Conservation (phyloP, 2,113 vertebrate species). For the Apeltes quadracus region DNA sequence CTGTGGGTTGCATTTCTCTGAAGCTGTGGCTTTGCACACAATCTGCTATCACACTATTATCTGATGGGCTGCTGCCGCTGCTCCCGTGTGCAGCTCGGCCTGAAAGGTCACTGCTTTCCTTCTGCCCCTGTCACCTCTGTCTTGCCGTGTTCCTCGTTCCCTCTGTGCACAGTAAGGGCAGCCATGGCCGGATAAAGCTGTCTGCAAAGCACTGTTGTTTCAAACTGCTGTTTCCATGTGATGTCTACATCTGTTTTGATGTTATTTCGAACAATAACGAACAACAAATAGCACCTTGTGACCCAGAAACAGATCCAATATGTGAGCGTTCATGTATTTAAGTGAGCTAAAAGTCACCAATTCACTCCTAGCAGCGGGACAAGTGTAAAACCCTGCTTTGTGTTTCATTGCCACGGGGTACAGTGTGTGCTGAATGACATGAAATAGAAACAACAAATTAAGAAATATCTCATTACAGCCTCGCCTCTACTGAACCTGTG, state of each 20-base stretch:
- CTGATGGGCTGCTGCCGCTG: background rate
- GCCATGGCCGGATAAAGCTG: slow-evolving; percentile 62
- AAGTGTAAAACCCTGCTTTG: background rate
- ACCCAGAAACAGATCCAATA: background rate
- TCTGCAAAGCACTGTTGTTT: slow-evolving; percentile 55
- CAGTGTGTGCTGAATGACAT: background rate
- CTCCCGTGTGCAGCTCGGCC: slow-evolving; percentile 30
- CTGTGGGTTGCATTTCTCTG: background rate
- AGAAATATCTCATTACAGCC: background rate
- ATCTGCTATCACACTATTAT: slow-evolving; percentile 17
- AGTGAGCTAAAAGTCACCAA: background rate
- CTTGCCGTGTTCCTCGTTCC: slow-evolving; percentile 26
- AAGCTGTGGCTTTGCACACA: slow-evolving; percentile 7
- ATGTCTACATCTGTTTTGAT: slow-evolving; percentile 23
- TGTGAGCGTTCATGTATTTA: background rate
- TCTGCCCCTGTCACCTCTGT: slow-evolving; percentile 15
- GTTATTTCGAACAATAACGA: background rate
- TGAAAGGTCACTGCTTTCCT: slow-evolving; percentile 50
- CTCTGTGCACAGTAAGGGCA: slow-evolving; percentile 37
- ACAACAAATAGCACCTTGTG: background rate
- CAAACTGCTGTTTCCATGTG: slow-evolving; percentile 44
- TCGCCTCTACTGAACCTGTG: background rate
- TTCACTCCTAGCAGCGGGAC: background rate
- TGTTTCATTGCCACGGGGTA: background rate
- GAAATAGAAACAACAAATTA: slow-evolving; percentile 4